Evolutionary conservation across 2,888 invertebrate species (phyloP), one percentile per base, ranked within the genome.

Genomic region (Phoenoteleia sp.): DNA sequence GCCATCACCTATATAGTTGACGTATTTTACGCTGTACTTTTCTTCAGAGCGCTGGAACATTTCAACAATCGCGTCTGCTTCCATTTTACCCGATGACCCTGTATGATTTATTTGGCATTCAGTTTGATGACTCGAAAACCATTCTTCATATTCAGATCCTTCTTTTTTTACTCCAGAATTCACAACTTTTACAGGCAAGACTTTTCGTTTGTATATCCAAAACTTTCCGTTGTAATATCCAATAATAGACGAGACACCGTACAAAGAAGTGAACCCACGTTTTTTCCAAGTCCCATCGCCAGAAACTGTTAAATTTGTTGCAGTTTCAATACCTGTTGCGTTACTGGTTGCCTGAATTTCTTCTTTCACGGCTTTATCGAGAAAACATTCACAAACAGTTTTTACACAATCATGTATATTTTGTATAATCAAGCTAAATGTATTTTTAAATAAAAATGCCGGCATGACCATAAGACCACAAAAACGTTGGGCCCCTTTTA

Each of bases 401-500:
- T 64, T 45, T 5, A 47, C 13, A 64, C 47, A 64, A 15, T 36
- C 47, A 72, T 33, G 33, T 23, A 80, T 54, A 39, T 60, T 11
- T 72, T 80, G 54, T 17, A 72, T 23, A 19, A 72, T 72, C 25
- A 56, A 2, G 29, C 72, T 72, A 36, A 66, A 80, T 9, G 72
- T 64, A 62, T n/a, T 66, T 29, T 80, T 58, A 23, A 21, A 27
- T 25, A 81, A 23, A 64, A 74, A 67, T 29, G 52, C 25, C 15
- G 75, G 69, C 52, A 81, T 52, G 33, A 69, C 81, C 81, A 81
- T 81, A 6, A 75, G 49, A 52, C 39, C 64, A 29, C 69, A 81
- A 60, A 81, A 81, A 19, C 47, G 19, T 9, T 69, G 36, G n/a
- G 54, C 52, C 29, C 81, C 83, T 33, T 45, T 42, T n/a, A 77